Evolutionary conservation across 2,888 invertebrate genomes (phyloP).

Genomic region (Polylopha cassiicola): DNA sequence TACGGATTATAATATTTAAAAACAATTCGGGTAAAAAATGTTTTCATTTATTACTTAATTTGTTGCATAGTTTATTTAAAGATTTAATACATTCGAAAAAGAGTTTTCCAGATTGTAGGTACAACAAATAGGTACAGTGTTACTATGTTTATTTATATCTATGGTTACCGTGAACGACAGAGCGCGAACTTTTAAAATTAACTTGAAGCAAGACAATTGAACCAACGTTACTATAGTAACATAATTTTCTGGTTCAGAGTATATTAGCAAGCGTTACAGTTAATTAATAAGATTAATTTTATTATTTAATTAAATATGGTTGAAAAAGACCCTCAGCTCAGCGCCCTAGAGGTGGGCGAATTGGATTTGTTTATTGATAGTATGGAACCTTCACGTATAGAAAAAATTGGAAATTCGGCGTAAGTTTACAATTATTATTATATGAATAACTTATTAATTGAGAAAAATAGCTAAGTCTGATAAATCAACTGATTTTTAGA

Average conservation of each 20-base stretch:
- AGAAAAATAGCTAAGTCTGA: too few relatives aligned
- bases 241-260: neutral
- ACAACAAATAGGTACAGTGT: too few relatives aligned
- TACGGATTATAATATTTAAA: too few relatives aligned
- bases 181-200: too few relatives aligned
- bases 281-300: neutral
- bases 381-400: constrained; percentile 80
- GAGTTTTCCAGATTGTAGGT: too few relatives aligned
- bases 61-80: constrained; percentile 28
- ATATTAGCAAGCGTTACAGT: neutral
- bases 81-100: too few relatives aligned
- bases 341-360: constrained; percentile 82
- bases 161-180: too few relatives aligned
- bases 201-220: too few relatives aligned
- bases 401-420: constrained; percentile 80
- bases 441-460: too few relatives aligned
- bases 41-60: constrained; percentile 4
- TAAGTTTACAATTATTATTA: constrained; percentile 34
- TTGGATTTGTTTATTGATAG: constrained; percentile 85
- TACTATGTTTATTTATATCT: too few relatives aligned
- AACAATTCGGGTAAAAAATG: neutral
- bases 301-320: constrained; percentile 55
- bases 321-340: constrained; percentile 62
- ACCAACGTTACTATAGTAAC: constrained; percentile 41
- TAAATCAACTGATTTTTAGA: constrained; percentile 52